Conservation (phyloP, 2,113 vertebrate species). For the Tychaedon coryphoeus region DNA sequence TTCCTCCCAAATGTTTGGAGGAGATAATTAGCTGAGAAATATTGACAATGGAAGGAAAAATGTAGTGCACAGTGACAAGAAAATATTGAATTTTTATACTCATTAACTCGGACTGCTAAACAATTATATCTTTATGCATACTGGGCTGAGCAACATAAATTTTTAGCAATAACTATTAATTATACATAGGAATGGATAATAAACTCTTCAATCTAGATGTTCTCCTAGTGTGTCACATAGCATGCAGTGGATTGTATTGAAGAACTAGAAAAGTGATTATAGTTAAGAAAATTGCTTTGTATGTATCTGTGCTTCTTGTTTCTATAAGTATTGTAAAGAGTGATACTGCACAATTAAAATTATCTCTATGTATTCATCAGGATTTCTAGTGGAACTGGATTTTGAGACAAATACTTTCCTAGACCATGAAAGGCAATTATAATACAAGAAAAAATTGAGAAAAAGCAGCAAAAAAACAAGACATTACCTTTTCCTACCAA, state of each 20-base stretch:
- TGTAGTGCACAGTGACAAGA: not conserved
- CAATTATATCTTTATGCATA: not conserved
- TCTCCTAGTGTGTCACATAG: not conserved
- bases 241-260: not conserved
- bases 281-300: not conserved
- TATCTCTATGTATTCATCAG: not conserved
- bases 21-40: not conserved
- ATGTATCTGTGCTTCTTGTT: not conserved
- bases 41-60: not conserved
- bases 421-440: too few relatives aligned
- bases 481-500: not conserved
- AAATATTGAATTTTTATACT: not conserved
- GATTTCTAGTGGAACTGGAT: not conserved
- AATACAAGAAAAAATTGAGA: not conserved
- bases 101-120: not conserved
- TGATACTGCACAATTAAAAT: not conserved
- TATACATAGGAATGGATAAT: not conserved
- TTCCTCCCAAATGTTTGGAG: not conserved
- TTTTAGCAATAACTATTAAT: not conserved
- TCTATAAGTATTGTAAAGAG: not conserved
- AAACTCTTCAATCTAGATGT: not conserved
- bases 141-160: not conserved
- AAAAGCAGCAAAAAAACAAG: rapidly evolving
- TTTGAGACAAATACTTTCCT: not conserved
- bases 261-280: not conserved